phyloP scores from a whole-genome alignment of 30 jellyfish, hydroid and myxozoan genomes.

The Cassiopea xamachana region DNA sequence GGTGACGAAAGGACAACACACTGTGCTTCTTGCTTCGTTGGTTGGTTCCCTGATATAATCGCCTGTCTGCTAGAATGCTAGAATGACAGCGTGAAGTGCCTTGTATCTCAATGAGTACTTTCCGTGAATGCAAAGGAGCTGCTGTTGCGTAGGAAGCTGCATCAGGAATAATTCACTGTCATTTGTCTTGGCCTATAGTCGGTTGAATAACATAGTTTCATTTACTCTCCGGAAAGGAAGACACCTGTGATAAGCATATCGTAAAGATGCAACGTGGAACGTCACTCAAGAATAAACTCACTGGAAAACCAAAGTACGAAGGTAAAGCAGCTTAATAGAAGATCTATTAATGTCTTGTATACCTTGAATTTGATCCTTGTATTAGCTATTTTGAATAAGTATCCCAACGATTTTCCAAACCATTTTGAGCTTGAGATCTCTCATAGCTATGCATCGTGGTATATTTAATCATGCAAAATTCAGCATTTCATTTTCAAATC shows the following conservation, averaged over 20 bases:
- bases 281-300: slow-evolving; percentile 56
- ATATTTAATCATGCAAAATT: no score
- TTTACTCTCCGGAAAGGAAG: neutral
- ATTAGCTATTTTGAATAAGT: no score
- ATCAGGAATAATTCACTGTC: neutral
- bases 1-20: neutral
- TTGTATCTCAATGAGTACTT: neutral
- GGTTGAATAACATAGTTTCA: neutral
- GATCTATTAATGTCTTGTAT: neutral
- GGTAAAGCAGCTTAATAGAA: slow-evolving; percentile 5
- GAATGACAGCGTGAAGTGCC: slow-evolving; percentile 9
- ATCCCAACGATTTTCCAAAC: no score
- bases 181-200: neutral
- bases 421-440: no score
- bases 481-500: no score
- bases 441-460: no score
- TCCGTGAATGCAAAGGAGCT: neutral
- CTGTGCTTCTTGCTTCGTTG: neutral
- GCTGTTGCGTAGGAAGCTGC: neutral
- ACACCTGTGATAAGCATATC: neutral
- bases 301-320: slow-evolving; percentile 66
- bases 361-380: no score
- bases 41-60: neutral
- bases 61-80: no score
- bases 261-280: slow-evolving; percentile 61